These are phyloP conservation scores for Labrus mixtus DNA, from an alignment of 2,113 vertebrate genomes.

Conservation along the genomic window DNA sequence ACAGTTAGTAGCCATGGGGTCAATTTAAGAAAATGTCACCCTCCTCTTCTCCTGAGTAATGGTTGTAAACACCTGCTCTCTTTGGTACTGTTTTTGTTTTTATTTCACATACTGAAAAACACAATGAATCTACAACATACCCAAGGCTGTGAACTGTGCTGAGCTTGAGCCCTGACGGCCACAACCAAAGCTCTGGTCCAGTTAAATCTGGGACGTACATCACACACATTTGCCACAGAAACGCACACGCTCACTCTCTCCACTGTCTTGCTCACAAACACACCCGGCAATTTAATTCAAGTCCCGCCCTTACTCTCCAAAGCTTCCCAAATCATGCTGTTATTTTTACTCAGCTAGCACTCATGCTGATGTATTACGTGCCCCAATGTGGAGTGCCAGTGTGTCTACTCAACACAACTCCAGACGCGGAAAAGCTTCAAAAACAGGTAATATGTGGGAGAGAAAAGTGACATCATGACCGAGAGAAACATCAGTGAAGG, in stretches of 20 bases:
- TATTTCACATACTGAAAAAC: constrained; percentile 37
- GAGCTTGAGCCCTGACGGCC: constrained; percentile 57
- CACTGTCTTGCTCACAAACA: constrained; percentile 58
- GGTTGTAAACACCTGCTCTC: constrained; percentile 19
- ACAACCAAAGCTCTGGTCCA: constrained; percentile 71
- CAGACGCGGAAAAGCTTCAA: constrained; percentile 23
- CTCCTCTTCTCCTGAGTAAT: constrained; percentile 47
- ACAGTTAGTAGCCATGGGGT: constrained; percentile 32
- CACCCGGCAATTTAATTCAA: constrained; percentile 80
- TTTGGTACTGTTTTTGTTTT: constrained; percentile 10
- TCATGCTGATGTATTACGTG: constrained; percentile 40
- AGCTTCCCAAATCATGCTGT: constrained; percentile 73
- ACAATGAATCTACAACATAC: constrained; percentile 53
- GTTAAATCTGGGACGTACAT: constrained; percentile 73
- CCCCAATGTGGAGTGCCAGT: constrained; percentile 24
- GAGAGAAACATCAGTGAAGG: constrained; percentile 31
- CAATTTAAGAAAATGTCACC: constrained; percentile 51
- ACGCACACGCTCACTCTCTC: constrained; percentile 58
- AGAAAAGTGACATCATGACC: constrained; percentile 46
- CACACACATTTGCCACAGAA: constrained; percentile 49
- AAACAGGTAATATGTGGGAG: constrained; percentile 38
- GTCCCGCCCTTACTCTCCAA: constrained; percentile 81
- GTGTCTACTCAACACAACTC: constrained; percentile 23
- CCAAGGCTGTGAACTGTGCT: constrained; percentile 28
- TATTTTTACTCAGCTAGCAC: constrained; percentile 78